These are phyloP conservation scores for Dusona sp. DNA, from an alignment of 2,888 invertebrate genomes.

Conservation along the genomic window DNA sequence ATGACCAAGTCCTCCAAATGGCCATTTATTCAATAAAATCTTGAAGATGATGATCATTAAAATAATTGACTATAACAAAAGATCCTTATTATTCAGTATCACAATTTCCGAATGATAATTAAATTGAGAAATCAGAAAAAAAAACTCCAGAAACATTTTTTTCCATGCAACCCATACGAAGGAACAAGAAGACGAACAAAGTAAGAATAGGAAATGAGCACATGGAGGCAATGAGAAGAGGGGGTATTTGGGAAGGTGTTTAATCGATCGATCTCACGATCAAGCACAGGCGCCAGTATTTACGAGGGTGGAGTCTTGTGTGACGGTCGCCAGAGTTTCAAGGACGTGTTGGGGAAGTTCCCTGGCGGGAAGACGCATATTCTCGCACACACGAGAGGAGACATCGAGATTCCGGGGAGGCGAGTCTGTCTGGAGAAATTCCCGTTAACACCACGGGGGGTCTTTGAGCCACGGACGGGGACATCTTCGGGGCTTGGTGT, in stretches of 20 bases:
- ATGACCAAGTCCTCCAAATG: too few species aligned
- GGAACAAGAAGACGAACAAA: neutral
- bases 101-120: neutral
- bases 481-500: constrained; percentile 55
- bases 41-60: too few species aligned
- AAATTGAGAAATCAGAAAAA: neutral
- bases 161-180: neutral
- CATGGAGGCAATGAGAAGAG: neutral
- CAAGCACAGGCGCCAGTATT: constrained; percentile 42
- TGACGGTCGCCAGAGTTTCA: constrained; percentile 19
- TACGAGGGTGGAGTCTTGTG: constrained; percentile 24
- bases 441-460: constrained; percentile 80
- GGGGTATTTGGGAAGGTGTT: constrained; percentile 8
- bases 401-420: constrained; percentile 48
- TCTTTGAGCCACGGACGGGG: constrained; percentile 70
- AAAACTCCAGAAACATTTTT: neutral
- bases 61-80: too few species aligned
- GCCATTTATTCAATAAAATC: too few species aligned
- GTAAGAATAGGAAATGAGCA: constrained; percentile 12
- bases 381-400: constrained; percentile 33
- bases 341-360: constrained; percentile 56
- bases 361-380: constrained; percentile 24
- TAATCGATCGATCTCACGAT: constrained; percentile 57
- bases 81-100: too few species aligned
- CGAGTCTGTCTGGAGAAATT: constrained; percentile 65